A percentile compares a stretch with the other conserved stretches of the same genome.
These are phyloP conservation scores for Hololepta plana DNA, from an alignment of 2,888 invertebrate genomes.

Conservation along the genomic window DNA sequence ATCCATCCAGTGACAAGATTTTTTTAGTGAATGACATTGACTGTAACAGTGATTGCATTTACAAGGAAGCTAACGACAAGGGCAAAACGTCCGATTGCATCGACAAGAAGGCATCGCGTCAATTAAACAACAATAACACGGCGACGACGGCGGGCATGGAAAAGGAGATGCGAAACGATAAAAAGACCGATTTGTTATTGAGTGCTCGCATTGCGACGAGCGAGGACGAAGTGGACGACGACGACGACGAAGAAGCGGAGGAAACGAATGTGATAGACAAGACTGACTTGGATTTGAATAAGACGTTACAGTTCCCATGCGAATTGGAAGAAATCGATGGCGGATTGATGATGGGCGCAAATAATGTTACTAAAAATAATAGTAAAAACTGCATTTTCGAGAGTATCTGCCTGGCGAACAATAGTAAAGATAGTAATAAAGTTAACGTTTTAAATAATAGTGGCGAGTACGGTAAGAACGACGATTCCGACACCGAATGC, in stretches of 20 bases:
- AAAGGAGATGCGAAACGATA: neutral
- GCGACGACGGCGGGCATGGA: too few relatives aligned
- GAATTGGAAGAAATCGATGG: constrained; percentile 4
- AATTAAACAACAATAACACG: too few relatives aligned
- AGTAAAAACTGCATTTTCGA: constrained; percentile 12
- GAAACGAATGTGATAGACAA: constrained; percentile 6
- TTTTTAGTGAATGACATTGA: constrained; percentile 16
- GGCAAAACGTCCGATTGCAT: constrained; percentile 5
- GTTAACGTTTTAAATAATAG: too few relatives aligned
- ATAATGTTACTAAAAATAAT: too few relatives aligned
- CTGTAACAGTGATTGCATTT: constrained; percentile 22
- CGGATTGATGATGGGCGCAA: too few relatives aligned
- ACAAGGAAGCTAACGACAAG: constrained; percentile 13
- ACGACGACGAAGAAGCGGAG: constrained; percentile 1
- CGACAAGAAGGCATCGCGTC: constrained; percentile 4
- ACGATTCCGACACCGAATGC: constrained; percentile 17
- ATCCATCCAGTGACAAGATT: too few relatives aligned
- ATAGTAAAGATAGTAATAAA: constrained; percentile 8
- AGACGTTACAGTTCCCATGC: too few relatives aligned
- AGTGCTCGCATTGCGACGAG: too few relatives aligned
- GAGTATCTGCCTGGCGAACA: constrained; percentile 12
- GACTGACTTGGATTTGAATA: too few relatives aligned
- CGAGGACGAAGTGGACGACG: neutral
- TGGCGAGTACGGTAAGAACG: constrained; percentile 12
- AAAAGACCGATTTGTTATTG: constrained; percentile 2